A percentile compares a stretch with the other conserved stretches of the same genome.
Conservation (phyloP, 2,113 vertebrate species). For the Oplegnathus fasciatus region DNA sequence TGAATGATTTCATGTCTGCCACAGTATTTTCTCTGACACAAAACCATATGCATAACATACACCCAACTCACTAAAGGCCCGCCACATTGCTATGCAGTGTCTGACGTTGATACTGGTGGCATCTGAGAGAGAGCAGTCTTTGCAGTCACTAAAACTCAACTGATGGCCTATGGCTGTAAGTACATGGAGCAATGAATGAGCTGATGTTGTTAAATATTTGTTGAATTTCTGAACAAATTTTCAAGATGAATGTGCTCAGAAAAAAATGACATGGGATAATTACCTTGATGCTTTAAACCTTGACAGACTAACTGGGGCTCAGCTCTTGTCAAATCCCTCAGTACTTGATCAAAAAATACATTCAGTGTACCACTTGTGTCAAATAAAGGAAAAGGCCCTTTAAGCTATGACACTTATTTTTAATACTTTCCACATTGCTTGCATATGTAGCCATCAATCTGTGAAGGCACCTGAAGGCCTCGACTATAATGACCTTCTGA, state of each 20-base stretch:
- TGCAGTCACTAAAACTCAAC: not conserved
- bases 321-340: slow-evolving; percentile 23
- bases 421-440: not conserved
- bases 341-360: slow-evolving; percentile 33
- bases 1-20: slow-evolving; percentile 16
- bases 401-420: not conserved
- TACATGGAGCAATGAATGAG: not conserved
- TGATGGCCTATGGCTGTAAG: not conserved
- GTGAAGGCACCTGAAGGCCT: not conserved
- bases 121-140: not conserved
- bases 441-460: not conserved
- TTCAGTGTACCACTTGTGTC: not conserved
- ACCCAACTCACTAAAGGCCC: not conserved
- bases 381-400: slow-evolving; percentile 4
- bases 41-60: slow-evolving; percentile 10
- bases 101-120: not conserved
- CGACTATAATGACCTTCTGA: not conserved
- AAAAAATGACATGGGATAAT: slow-evolving; percentile 5
- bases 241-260: slow-evolving; percentile 13
- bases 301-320: slow-evolving; percentile 11
- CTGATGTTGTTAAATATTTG: not conserved
- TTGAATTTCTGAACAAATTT: slow-evolving; percentile 11
- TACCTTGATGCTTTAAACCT: slow-evolving; percentile 22
- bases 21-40: not conserved
- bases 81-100: not conserved